Conservation (phyloP, 2,797 vertebrate genomes). For the Odontamblyopus rebecca region DNA sequence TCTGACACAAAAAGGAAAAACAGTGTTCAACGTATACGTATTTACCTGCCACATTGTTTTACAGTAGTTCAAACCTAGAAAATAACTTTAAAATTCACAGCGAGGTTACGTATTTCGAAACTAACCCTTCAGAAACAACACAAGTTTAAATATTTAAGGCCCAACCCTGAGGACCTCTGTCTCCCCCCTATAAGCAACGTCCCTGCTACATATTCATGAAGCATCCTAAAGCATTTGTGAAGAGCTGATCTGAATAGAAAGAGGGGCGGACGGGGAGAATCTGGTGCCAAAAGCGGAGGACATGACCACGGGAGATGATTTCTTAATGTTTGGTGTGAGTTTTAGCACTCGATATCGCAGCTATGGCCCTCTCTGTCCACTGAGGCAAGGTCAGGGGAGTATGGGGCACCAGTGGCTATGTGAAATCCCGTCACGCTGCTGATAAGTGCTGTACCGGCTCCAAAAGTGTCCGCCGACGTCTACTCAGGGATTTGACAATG, state of each 20-base stretch:
- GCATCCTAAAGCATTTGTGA: conserved; percentile 53
- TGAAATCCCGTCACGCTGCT: conserved; percentile 68
- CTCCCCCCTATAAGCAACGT: conserved; percentile 42
- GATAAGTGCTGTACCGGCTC: conserved; percentile 76
- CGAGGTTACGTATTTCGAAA: conserved; percentile 22
- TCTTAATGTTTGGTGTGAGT: conserved; percentile 61
- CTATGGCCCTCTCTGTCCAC: conserved; percentile 63
- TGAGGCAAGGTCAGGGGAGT: conserved; percentile 75
- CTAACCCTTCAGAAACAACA: conserved; percentile 47
- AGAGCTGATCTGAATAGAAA: conserved; percentile 64
- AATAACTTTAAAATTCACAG: conserved; percentile 23
- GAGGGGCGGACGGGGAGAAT: conserved; percentile 30
- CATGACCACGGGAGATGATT: conserved; percentile 57
- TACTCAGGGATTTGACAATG: conserved; percentile 71
- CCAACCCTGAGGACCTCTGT: conserved; percentile 53
- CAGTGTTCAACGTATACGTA: conserved; percentile 10
- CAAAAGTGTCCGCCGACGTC: conserved; percentile 77
- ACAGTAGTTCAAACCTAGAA: conserved; percentile 21
- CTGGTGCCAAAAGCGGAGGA: conserved; percentile 60
- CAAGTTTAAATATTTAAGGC: conserved; percentile 54
- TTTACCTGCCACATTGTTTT: conserved; percentile 35
- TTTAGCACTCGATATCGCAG: conserved; percentile 51
- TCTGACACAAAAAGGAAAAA: background rate
- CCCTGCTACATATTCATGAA: conserved; percentile 71
- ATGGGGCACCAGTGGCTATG: conserved; percentile 67